A percentile compares a stretch with the other conserved stretches of the same genome.
These are phyloP conservation scores for Unio delphinus DNA, from an alignment of 2,888 invertebrate species.

Conservation along the genomic window DNA sequence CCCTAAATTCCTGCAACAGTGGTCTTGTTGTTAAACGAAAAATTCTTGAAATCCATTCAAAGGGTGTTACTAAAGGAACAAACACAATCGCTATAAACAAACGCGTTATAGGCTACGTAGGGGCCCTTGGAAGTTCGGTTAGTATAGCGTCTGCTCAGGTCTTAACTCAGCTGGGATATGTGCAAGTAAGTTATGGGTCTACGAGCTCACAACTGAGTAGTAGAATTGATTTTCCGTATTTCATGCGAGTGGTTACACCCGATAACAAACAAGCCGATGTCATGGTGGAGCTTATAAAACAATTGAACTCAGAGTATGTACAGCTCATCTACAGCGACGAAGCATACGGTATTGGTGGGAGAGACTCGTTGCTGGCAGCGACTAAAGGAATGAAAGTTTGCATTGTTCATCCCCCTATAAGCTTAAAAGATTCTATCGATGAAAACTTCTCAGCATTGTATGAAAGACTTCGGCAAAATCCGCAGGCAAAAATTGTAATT, in stretches of 20 bases:
- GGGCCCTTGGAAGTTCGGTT: neutral
- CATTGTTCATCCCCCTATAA: conserved; percentile 8
- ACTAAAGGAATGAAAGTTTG: conserved; percentile 4
- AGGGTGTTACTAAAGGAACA: neutral
- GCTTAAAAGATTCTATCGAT: conserved; percentile 10
- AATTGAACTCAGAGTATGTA: neutral
- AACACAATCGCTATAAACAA: neutral
- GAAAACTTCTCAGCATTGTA: conserved; percentile 10
- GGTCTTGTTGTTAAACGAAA: neutral
- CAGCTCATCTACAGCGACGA: conserved; percentile 2
- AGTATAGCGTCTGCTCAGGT: neutral
- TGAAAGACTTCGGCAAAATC: conserved; percentile 12
- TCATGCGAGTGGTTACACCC: neutral
- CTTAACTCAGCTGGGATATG: neutral
- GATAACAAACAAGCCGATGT: neutral
- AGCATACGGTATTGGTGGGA: neutral
- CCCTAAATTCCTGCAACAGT: neutral
- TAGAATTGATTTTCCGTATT: neutral
- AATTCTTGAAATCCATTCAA: neutral
- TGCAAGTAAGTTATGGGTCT: conserved; percentile 1
- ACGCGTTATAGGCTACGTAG: neutral
- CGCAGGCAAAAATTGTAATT: conserved; percentile 31
- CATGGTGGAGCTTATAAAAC: neutral
- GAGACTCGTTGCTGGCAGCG: neutral
- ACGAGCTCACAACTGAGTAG: neutral